Conservation (phyloP, 2,113 vertebrate species). For the Odontesthes bonariensis region DNA sequence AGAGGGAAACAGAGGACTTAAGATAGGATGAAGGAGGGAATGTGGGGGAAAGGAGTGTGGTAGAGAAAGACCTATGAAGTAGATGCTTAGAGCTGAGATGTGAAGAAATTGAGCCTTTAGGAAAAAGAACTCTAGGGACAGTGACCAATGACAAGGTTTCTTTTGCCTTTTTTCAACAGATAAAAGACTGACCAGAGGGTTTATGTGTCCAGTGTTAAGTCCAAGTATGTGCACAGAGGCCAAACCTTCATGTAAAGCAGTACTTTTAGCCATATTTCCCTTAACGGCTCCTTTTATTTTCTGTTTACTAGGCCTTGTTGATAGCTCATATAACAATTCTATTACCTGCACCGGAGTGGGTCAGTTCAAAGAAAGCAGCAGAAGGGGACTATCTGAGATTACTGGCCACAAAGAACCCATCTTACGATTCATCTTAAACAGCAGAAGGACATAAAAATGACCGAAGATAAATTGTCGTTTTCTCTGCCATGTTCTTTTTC, state of each 20-base stretch:
- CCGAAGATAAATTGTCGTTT: conserved; percentile 2
- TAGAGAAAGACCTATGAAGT: conserved; percentile 46
- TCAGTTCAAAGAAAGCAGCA: conserved; percentile 26
- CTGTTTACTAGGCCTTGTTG: conserved; percentile 29
- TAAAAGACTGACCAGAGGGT: conserved; percentile 27
- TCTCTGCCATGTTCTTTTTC: too few species aligned
- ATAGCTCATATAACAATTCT: conserved; percentile 16
- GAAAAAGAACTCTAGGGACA: conserved; percentile 41
- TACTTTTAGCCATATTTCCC: not conserved
- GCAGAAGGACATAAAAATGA: not conserved
- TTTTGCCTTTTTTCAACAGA: conserved; percentile 22
- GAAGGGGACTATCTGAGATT: conserved; percentile 14
- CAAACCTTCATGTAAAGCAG: not conserved
- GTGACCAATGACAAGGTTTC: conserved; percentile 54
- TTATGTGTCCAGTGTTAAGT: not conserved
- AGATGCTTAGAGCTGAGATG: conserved; percentile 56
- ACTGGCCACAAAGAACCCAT: not conserved
- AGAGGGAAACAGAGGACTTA: conserved; percentile 59
- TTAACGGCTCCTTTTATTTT: not conserved
- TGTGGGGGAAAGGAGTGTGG: not conserved
- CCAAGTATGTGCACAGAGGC: not conserved
- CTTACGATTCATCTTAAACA: conserved; percentile 5
- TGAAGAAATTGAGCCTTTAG: conserved; percentile 60
- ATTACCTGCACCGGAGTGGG: conserved; percentile 21
- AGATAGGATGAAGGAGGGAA: conserved; percentile 55